Evolutionary conservation across 2,888 invertebrate species (phyloP).

Genomic region (Lamproptera curius): DNA sequence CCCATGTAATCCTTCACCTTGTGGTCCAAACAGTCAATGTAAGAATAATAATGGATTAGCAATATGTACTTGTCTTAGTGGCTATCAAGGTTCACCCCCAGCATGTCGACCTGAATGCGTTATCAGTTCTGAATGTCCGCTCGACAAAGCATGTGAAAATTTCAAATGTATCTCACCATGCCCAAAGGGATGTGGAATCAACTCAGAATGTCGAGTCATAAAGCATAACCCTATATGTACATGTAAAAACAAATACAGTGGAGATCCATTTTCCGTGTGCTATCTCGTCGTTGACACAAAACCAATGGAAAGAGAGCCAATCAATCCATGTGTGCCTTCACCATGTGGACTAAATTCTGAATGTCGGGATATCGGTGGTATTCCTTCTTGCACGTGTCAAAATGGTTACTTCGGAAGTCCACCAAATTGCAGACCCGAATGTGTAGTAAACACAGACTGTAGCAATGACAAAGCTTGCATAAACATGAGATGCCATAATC

Average conservation of each 20-base stretch:
- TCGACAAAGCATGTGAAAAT: conserved; percentile 82
- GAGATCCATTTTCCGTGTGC: conserved; percentile 81
- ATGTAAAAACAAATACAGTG: conserved; percentile 79
- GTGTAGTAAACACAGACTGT: conserved; percentile 86
- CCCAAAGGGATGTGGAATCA: conserved; percentile 83
- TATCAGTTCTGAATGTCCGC: conserved; percentile 81
- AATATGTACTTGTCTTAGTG: conserved; percentile 84
- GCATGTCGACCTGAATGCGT: conserved; percentile 84
- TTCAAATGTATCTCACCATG: conserved; percentile 86
- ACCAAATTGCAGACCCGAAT: conserved; percentile 86
- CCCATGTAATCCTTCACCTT: conserved; percentile 84
- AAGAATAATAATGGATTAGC: conserved; percentile 76
- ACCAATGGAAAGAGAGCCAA: conserved; percentile 37
- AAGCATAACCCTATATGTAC: conserved; percentile 85
- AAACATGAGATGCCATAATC: conserved; percentile 86
- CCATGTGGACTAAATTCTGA: conserved; percentile 87
- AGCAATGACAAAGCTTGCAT: conserved; percentile 85
- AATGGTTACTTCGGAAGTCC: conserved; percentile 83
- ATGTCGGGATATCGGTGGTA: conserved; percentile 73
- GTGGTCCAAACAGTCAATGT: conserved; percentile 85
- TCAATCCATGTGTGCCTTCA: conserved; percentile 84
- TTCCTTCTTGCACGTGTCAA: conserved; percentile 83
- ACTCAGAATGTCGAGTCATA: conserved; percentile 83
- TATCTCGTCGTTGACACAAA: conserved; percentile 47
- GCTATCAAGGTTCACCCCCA: conserved; percentile 83